Conservation (phyloP, 2,113 vertebrate species). For the Takifugu flavidus region DNA sequence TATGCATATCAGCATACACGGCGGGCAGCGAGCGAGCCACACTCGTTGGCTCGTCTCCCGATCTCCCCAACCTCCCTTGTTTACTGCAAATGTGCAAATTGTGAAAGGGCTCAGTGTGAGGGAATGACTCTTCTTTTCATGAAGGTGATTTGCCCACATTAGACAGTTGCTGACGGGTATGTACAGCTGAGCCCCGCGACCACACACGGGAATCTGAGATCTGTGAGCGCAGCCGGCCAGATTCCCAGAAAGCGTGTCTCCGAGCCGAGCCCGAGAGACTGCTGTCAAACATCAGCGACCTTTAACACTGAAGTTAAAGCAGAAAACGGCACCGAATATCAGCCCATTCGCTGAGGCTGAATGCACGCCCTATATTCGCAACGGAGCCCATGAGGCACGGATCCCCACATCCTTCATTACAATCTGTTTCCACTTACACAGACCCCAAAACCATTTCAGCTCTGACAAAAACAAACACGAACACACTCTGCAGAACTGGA, state of each 20-base stretch:
- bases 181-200: slow-evolving; percentile 38
- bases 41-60: slow-evolving; percentile 30
- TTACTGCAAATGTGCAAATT: slow-evolving; percentile 30
- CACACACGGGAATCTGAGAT: slow-evolving; percentile 19
- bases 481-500: slow-evolving; percentile 21
- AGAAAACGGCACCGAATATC: slow-evolving; percentile 4
- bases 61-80: slow-evolving; percentile 21
- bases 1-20: slow-evolving; percentile 44
- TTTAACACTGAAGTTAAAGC: neutral
- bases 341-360: neutral
- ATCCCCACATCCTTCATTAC: slow-evolving; percentile 23
- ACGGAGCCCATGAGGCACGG: slow-evolving; percentile 34
- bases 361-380: slow-evolving; percentile 29
- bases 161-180: slow-evolving; percentile 30
- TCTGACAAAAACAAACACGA: slow-evolving; percentile 21
- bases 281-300: slow-evolving; percentile 2
- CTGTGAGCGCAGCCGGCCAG: slow-evolving; percentile 30
- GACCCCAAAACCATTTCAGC: slow-evolving; percentile 20
- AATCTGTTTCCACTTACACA: slow-evolving; percentile 22
- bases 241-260: slow-evolving; percentile 35
- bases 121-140: slow-evolving; percentile 27
- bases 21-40: slow-evolving; percentile 29
- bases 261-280: slow-evolving; percentile 18
- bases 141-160: slow-evolving; percentile 24
- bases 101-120: slow-evolving; percentile 33